These are phyloP conservation scores for Hippocampus abdominalis DNA, from an alignment of 2,113 vertebrate species.

Conservation along the genomic window DNA sequence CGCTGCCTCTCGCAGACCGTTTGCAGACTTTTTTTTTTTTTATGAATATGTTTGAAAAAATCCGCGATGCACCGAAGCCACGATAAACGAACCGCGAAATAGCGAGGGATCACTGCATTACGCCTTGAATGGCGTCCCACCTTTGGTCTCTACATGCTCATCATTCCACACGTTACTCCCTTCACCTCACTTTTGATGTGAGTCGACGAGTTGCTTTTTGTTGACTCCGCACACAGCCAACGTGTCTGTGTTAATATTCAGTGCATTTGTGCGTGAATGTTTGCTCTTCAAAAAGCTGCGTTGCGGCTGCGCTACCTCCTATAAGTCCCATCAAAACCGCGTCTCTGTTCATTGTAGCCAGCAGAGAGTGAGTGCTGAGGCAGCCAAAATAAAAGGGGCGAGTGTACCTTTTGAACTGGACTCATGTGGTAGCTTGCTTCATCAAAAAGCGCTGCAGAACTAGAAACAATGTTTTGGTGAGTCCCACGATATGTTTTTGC, in stretches of 20 bases:
- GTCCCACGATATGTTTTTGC: slow-evolving; percentile 54
- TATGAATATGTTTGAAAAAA: too few species aligned
- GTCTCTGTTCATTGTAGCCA: slow-evolving; percentile 59
- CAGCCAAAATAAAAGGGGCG: slow-evolving; percentile 67
- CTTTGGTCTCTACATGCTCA: slow-evolving; percentile 56
- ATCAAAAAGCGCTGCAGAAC: slow-evolving; percentile 70
- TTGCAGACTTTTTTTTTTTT: too few species aligned
- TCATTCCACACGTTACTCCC: slow-evolving; percentile 68
- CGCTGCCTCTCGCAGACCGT: too few species aligned
- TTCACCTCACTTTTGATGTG: slow-evolving; percentile 65
- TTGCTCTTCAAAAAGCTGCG: slow-evolving; percentile 69
- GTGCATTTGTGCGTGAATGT: slow-evolving; percentile 26
- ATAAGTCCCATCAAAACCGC: slow-evolving; percentile 71
- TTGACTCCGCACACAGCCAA: slow-evolving; percentile 60
- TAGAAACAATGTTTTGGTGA: slow-evolving; percentile 68
- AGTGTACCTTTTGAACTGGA: slow-evolving; percentile 70
- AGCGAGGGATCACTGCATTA: too few species aligned
- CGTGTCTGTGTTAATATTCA: slow-evolving; percentile 14
- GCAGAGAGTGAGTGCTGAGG: slow-evolving; percentile 63
- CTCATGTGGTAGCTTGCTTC: slow-evolving; percentile 69
- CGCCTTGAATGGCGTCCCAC: slow-evolving; percentile 63
- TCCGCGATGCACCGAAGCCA: too few species aligned
- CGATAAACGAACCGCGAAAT: too few species aligned
- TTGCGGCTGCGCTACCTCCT: slow-evolving; percentile 46
- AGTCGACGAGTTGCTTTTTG: slow-evolving; percentile 57